phyloP scores from a whole-genome alignment of 2,797 vertebrate species.

The Aeoliscus strigatus region DNA sequence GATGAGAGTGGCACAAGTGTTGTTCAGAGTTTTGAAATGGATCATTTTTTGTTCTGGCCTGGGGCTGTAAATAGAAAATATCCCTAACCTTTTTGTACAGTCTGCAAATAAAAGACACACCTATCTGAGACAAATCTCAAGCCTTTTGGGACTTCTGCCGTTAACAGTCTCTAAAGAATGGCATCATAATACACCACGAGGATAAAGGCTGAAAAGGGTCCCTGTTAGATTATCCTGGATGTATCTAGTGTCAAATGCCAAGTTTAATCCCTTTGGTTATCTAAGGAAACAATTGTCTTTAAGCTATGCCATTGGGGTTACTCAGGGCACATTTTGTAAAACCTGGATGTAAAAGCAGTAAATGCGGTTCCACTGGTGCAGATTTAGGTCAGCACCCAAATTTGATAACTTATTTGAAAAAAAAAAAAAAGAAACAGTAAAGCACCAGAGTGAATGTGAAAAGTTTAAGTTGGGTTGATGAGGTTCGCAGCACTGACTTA shows the following conservation, averaged over 20 bases:
- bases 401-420: conserved; percentile 11
- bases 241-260: conserved; percentile 65
- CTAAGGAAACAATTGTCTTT: conserved; percentile 47
- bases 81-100: conserved; percentile 40
- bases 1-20: conserved; percentile 41
- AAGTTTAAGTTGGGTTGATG: no score
- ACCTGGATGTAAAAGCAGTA: conserved; percentile 13
- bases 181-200: conserved; percentile 39
- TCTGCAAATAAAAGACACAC: conserved; percentile 56
- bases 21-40: conserved; percentile 32
- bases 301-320: conserved; percentile 30
- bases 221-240: conserved; percentile 48
- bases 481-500: no score
- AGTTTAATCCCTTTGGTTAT: conserved; percentile 59
- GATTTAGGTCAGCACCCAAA: conserved; percentile 25
- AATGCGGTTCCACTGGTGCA: conserved; percentile 1
- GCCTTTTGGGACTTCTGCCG: conserved; percentile 49
- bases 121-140: conserved; percentile 47
- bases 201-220: conserved; percentile 38
- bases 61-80: conserved; percentile 41
- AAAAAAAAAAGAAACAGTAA: no score
- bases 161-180: conserved; percentile 38
- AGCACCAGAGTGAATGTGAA: no score
- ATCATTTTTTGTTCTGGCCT: conserved; percentile 50
- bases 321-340: conserved; percentile 22